Evolutionary conservation across 2,113 vertebrate genomes (phyloP).

Genomic region (Apeltes quadracus): DNA sequence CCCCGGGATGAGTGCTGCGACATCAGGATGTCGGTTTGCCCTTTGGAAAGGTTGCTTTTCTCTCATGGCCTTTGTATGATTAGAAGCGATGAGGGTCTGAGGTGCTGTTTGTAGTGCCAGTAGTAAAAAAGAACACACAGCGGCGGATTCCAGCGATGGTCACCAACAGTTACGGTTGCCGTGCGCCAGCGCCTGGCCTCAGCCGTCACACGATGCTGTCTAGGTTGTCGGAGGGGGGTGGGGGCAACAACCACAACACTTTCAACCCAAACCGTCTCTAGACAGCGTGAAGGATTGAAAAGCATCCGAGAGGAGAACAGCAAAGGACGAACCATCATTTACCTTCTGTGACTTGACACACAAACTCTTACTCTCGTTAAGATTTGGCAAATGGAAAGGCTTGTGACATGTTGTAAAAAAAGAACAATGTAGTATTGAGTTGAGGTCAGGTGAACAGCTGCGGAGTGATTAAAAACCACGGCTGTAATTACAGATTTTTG

Average conservation of each 20-base stretch:
- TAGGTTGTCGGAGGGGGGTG: slow-evolving; percentile 1
- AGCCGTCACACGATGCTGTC: slow-evolving; percentile 5
- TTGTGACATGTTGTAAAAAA: slow-evolving; percentile 10
- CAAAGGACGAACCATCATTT: background rate
- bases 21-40: slow-evolving; percentile 5
- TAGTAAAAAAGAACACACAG: slow-evolving; percentile 22
- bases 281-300: slow-evolving; percentile 7
- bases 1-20: slow-evolving; percentile 7
- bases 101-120: slow-evolving; percentile 33
- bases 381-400: background rate
- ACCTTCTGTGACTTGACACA: background rate
- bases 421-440: background rate
- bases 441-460: slow-evolving; percentile 16
- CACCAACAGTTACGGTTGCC: slow-evolving; percentile 19
- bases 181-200: background rate
- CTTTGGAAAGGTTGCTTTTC: slow-evolving; percentile 16
- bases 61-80: slow-evolving; percentile 24
- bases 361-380: background rate
- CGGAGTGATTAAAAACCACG: slow-evolving; percentile 8
- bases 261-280: slow-evolving; percentile 17
- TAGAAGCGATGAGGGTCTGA: slow-evolving; percentile 17
- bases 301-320: no score
- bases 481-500: slow-evolving; percentile 21
- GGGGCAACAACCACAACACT: slow-evolving; percentile 26
- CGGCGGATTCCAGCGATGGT: slow-evolving; percentile 24